These are phyloP conservation scores for Yasuhikotakia modesta DNA, from an alignment of 2,797 vertebrate genomes.

Conservation along the genomic window DNA sequence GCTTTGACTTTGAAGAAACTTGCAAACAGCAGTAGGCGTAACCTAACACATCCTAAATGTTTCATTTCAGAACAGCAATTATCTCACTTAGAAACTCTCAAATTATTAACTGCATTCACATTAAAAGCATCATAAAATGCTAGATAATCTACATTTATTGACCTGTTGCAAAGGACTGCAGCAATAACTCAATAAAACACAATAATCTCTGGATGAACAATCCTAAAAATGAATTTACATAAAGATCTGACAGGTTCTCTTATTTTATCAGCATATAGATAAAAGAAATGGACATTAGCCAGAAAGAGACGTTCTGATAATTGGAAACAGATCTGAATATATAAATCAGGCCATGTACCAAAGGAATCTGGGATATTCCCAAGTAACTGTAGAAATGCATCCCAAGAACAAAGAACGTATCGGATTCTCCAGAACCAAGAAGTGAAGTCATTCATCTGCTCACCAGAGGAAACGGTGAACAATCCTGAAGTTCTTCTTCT, in stretches of 20 bases:
- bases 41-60: too few relatives aligned
- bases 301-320: slow-evolving; percentile 48
- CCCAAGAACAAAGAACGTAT: slow-evolving; percentile 47
- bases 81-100: neutral
- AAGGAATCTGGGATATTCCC: slow-evolving; percentile 1
- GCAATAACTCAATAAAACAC: slow-evolving; percentile 3
- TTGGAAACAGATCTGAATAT: slow-evolving; percentile 43
- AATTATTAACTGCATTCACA: slow-evolving; percentile 32
- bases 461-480: slow-evolving; percentile 25
- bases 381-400: slow-evolving; percentile 15
- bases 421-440: slow-evolving; percentile 16
- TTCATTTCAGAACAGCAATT: neutral
- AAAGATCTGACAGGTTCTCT: slow-evolving; percentile 9
- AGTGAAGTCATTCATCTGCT: slow-evolving; percentile 36
- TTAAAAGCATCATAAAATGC: neutral
- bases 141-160: neutral
- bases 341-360: slow-evolving; percentile 42
- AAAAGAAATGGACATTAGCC: slow-evolving; percentile 28
- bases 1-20: too few relatives aligned
- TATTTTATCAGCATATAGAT: slow-evolving; percentile 7
- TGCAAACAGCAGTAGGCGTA: neutral
- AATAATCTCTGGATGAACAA: neutral
- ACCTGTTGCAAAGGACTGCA: neutral
- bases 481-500: slow-evolving; percentile 32
- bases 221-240: neutral